A percentile compares a stretch with the other conserved stretches of the same genome.
Conservation (phyloP, 2,113 vertebrate species). For the Ophiodon elongatus region DNA sequence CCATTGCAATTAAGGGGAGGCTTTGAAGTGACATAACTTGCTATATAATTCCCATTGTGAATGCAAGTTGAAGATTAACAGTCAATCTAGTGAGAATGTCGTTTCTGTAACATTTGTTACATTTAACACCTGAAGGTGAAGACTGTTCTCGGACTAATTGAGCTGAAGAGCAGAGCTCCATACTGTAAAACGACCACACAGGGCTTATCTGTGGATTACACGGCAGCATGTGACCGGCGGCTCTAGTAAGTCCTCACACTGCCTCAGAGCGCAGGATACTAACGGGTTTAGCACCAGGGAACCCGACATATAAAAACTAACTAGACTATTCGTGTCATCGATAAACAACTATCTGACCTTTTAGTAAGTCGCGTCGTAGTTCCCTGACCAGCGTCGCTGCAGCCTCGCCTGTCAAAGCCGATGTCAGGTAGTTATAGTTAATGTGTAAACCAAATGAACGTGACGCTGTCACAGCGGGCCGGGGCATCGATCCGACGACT, state of each 20-base stretch:
- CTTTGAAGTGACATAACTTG: not conserved
- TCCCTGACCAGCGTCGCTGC: not conserved
- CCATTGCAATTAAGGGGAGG: not conserved
- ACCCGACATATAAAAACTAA: not conserved
- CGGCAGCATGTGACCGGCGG: constrained; percentile 75
- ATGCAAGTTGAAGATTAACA: not conserved
- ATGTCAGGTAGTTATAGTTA: not conserved
- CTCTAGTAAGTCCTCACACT: constrained; percentile 45
- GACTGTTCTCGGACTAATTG: not conserved
- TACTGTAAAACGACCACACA: constrained; percentile 53
- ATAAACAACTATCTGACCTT: too few relatives aligned
- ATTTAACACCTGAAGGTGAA: not conserved
- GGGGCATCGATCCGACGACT: not conserved
- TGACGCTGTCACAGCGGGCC: not conserved
- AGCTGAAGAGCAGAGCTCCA: constrained; percentile 9
- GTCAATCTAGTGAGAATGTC: not conserved
- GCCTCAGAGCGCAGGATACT: not conserved
- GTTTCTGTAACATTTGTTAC: not conserved
- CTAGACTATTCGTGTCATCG: not conserved
- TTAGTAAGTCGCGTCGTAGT: too few relatives aligned
- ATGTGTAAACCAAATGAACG: not conserved
- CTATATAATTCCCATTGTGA: not conserved
- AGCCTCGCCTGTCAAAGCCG: constrained; percentile 23
- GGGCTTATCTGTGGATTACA: constrained; percentile 79
- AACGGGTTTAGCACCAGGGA: not conserved